Percentiles rank a stretch among this genome's conserved stretches.
These are phyloP conservation scores for Pipistrellus nathusii DNA, from an alignment of 2,797 vertebrate genomes.

Conservation along the genomic window DNA sequence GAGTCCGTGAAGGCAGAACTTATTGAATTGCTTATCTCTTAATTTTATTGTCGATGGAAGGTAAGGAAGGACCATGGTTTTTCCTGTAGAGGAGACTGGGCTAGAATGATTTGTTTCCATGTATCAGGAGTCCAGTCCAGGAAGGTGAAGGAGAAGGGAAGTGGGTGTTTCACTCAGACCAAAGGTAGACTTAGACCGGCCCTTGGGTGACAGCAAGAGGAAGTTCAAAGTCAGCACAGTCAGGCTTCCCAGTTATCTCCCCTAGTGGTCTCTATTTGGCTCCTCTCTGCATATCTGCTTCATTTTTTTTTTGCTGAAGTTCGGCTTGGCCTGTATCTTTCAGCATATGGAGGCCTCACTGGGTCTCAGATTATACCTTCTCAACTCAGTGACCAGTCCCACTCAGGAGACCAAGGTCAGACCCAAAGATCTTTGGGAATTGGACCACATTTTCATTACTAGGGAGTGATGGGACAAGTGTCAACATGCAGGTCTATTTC, in stretches of 20 bases:
- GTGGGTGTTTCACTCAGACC: neutral
- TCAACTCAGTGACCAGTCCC: neutral
- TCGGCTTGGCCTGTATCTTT: neutral
- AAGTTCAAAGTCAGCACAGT: neutral
- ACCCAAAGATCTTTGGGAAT: neutral
- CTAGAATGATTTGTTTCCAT: neutral
- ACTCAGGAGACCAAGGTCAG: neutral
- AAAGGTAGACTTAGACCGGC: neutral
- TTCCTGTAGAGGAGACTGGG: conserved; percentile 6
- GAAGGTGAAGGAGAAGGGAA: neutral
- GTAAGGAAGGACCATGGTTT: neutral
- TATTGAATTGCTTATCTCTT: neutral
- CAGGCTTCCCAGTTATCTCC: neutral
- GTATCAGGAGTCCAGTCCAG: neutral
- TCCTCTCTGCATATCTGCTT: neutral
- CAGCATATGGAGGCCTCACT: neutral
- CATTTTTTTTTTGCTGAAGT: neutral
- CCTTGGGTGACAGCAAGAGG: neutral
- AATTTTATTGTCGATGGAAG: neutral
- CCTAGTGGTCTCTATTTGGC: neutral
- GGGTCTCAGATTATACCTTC: neutral
- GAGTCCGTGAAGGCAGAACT: neutral
- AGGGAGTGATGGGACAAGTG: neutral
- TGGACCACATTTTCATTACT: neutral
- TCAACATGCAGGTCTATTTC: neutral